phyloP scores from a whole-genome alignment of 2,797 vertebrate species.

The Neostethus bicornis region DNA sequence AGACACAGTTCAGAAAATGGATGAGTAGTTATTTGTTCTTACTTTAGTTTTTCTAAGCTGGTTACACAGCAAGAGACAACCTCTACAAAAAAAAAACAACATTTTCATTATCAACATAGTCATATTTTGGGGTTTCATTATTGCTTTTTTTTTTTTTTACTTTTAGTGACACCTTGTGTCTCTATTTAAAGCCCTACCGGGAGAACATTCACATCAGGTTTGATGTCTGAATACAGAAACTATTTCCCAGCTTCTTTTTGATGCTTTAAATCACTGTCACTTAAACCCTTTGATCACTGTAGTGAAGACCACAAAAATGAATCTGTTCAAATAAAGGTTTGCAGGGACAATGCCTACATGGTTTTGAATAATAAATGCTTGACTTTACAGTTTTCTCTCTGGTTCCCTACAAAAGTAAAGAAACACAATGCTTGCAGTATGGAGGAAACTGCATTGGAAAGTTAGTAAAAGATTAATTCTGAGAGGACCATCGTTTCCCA shows the following conservation, averaged over 20 bases:
- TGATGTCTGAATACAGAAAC: neutral
- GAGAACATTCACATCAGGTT: neutral
- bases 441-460: no score
- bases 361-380: neutral
- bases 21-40: no score
- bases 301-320: neutral
- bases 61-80: neutral
- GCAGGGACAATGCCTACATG: no score
- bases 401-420: neutral
- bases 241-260: constrained; percentile 6
- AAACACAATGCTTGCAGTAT: no score
- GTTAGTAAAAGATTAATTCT: no score
- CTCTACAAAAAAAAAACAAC: neutral
- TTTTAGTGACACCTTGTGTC: neutral
- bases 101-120: neutral
- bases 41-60: neutral
- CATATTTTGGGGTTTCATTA: neutral
- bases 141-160: neutral
- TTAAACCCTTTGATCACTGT: neutral
- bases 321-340: neutral
- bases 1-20: no score
- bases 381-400: neutral
- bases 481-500: no score
- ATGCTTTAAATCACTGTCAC: constrained; percentile 8
- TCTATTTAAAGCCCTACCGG: neutral